Percentiles rank a stretch among this genome's conserved stretches.
Evolutionary conservation across 2,888 invertebrate genomes (phyloP).

Genomic region (Pseudococcus longispinus): DNA sequence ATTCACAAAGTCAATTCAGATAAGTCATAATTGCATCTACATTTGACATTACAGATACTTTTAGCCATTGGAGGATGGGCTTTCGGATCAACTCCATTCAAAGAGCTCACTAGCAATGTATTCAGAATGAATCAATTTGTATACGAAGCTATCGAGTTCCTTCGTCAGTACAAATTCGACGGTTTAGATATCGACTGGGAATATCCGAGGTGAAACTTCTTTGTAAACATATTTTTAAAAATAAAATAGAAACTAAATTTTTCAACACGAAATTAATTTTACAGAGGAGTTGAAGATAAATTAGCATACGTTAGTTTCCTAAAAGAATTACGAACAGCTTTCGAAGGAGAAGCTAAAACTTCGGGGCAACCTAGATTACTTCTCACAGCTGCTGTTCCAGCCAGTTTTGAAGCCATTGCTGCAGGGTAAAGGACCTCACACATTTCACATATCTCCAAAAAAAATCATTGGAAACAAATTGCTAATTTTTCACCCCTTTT

Average conservation of each 20-base stretch:
- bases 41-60: conserved; percentile 68
- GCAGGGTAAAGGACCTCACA: conserved; percentile 69
- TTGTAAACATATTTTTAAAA: background rate
- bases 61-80: conserved; percentile 97
- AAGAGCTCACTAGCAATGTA: conserved; percentile 87
- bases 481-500: background rate
- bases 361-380: conserved; percentile 80
- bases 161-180: conserved; percentile 89
- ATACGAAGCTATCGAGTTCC: conserved; percentile 91
- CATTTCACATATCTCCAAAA: background rate
- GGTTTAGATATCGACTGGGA: conserved; percentile 95
- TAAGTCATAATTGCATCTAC: no score
- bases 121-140: conserved; percentile 96
- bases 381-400: conserved; percentile 88
- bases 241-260: no score
- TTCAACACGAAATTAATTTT: no score
- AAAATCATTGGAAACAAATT: background rate
- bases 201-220: conserved; percentile 73
- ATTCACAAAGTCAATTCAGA: background rate
- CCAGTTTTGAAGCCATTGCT: conserved; percentile 90
- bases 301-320: conserved; percentile 83
- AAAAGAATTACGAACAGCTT: conserved; percentile 86
- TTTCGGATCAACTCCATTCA: conserved; percentile 93
- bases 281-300: conserved; percentile 83
- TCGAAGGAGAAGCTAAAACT: conserved; percentile 90